Conservation (phyloP, 1,140 invertebrate genomes). For the Ylistrum balloti region DNA sequence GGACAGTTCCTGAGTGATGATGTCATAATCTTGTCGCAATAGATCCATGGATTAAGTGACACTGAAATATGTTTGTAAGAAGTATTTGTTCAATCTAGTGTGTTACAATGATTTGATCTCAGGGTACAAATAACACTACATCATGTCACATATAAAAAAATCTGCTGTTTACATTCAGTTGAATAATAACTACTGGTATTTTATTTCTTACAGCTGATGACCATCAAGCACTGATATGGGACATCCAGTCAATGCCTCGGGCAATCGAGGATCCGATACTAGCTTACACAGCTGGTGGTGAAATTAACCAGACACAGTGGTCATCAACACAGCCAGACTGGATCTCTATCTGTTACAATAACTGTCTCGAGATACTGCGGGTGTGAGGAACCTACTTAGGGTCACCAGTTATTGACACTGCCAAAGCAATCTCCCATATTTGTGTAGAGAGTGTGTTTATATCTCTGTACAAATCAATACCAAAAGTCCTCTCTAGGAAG, state of each 20-base stretch:
- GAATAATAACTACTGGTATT: no score
- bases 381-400: conserved; percentile 86
- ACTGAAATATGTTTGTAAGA: no score
- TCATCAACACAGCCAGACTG: conserved; percentile 99
- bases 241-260: conserved; percentile 99
- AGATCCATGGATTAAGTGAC: no score
- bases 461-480: not conserved
- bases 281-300: conserved; percentile 97
- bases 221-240: conserved; percentile 99
- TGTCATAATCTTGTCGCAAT: no score
- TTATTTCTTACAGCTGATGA: conserved; percentile 92
- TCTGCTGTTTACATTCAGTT: no score
- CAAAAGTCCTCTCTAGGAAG: not conserved
- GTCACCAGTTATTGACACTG: not conserved
- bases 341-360: conserved; percentile 99
- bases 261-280: conserved; percentile 99
- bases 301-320: conserved; percentile 99
- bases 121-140: no score
- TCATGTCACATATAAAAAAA: no score
- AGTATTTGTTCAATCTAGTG: no score
- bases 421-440: not conserved
- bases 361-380: conserved; percentile 97
- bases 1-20: no score
- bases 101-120: no score
- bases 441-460: not conserved